Base-by-base conservation (phyloP, 2,113 vertebrate species). In the Fukomys damarensis region DNA sequence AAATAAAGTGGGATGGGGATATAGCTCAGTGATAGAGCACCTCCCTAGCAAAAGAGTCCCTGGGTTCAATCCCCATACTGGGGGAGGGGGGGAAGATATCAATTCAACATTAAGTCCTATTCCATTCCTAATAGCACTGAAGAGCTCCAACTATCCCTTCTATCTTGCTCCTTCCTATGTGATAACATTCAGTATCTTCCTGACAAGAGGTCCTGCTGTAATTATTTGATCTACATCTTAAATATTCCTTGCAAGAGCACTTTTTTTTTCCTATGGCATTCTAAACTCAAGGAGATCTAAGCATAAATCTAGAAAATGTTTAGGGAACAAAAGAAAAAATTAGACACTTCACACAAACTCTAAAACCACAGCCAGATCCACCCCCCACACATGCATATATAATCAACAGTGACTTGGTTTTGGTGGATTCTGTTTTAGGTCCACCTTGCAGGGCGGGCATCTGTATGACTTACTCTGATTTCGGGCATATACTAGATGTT, bases 281-380 rank as follows among this genome's bases (percentile, higher is more conserved):
- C 41, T 86, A 79, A 86, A 68, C 30, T 89, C 63, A 92, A 85
- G 22, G 35, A 92, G 7, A 32, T 80, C 92, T 93, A 93, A 91
- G 74, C 76, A 94, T 79, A 96, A 94, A 83, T 80, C 94, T 88
- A 54, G 56, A 82, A 86, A 93, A 90, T 95, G 12, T 61, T 87
- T 90, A 84, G 65, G 22, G 49, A 94, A 97, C 56, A 94, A 93
- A 91, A 88, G 66, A 91, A 79, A 92, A 82, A 93, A 95, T 72
- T 4, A 93, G 54, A 85, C 72, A 80, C 24, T 63, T 46, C 46
- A 86, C 89, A 74, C 89, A 82, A 89, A 82, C 87, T 84, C 20
- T 66, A 91, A 89, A 88, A 59, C 6, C 77, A 80, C 58, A 84
- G n/a, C 83, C 79, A 96, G 63, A 88, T 88, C 35, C 65, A 86